These are phyloP conservation scores for Antrozous pallidus DNA, from an alignment of 2,797 vertebrate genomes.

Conservation along the genomic window DNA sequence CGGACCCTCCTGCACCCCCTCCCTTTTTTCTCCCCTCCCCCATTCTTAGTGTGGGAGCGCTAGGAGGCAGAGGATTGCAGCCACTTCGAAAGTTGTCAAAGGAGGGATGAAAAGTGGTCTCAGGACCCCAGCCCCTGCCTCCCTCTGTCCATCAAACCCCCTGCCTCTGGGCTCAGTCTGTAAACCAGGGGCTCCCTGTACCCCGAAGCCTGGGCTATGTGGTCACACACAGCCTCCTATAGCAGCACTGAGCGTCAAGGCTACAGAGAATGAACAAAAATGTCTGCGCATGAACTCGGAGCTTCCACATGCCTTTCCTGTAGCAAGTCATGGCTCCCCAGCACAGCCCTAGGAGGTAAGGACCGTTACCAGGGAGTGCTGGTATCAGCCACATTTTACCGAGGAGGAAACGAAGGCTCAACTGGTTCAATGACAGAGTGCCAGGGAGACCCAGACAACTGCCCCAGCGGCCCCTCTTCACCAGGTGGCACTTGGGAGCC, in stretches of 20 bases:
- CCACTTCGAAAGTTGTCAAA: neutral
- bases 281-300: rapidly evolving
- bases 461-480: neutral
- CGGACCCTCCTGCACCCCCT: neutral
- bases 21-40: rapidly evolving
- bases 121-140: no score
- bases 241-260: neutral
- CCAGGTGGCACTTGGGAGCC: neutral
- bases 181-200: neutral
- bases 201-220: neutral
- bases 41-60: neutral
- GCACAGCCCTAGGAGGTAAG: rapidly evolving
- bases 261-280: neutral
- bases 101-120: neutral
- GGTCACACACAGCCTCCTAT: neutral
- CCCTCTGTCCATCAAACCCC: neutral
- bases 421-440: neutral
- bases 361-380: rapidly evolving
- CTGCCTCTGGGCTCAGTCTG: neutral
- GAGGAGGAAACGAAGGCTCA: neutral
- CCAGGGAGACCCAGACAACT: rapidly evolving
- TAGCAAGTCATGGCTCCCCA: neutral
- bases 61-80: neutral
- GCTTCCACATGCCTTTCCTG: rapidly evolving
- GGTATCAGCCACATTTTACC: neutral